Base-by-base conservation (phyloP, 2,888 invertebrate species). In the Merodon equestris region DNA sequence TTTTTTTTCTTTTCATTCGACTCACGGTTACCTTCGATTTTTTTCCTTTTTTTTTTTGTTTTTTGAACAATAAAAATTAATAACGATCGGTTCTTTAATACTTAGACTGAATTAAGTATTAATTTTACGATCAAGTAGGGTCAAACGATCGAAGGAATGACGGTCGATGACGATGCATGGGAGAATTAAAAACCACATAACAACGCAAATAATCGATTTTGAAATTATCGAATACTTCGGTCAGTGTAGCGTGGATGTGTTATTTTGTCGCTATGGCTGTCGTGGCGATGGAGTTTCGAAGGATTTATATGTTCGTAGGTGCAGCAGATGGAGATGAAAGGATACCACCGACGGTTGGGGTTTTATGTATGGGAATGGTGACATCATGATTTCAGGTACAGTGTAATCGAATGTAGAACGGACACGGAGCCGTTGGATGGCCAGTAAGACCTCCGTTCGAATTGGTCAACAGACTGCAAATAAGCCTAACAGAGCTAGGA, bases 11-110 rank as follows among this genome's bases (percentile, higher is more conserved):
- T 7, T 27, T 27, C n/a, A n/a, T n/a, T n/a, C n/a, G n/a, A 27
- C 27, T 4, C 7, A 7, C 27, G 2, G 27, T n/a, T 27, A 27
- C 7, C 27, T 27, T 27, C 7, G 27, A 4, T 4, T 27, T 7
- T 27, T 27, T 27, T 27, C 7, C 7, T 27, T 4, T 27, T 7
- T 27, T 27, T 27, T 27, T 27, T 27, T 27, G 27, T 27, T 4
- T 53, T 73, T 63, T 71, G 57, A 73, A 68, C 61, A 73, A 77
- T 77, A 73, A 73, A 77, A 77, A 77, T 77, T 77, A 77, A 77
- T 77, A 77, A 77, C 77, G 77, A 77, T 77, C 63, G 77, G 42
- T 73, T 73, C 73, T 73, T n/a, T 68, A 73, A 77, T 77, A 70
- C 63, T 61, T 54, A 63, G 73, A 73, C 34, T 58, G 67, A 61